phyloP scores from a whole-genome alignment of 2,797 vertebrate species.

The Eulemur albifrons region DNA sequence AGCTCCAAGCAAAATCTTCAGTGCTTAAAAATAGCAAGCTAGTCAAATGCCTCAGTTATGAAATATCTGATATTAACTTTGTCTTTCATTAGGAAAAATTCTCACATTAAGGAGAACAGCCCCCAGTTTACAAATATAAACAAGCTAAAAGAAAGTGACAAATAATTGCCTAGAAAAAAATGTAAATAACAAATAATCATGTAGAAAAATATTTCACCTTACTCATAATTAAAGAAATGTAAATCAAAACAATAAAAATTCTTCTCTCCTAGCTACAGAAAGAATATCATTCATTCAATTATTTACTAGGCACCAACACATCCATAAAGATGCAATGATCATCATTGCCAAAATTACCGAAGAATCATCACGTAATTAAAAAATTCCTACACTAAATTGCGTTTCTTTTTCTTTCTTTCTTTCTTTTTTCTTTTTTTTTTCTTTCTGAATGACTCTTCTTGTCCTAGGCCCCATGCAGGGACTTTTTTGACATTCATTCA shows the following conservation, averaged over 20 bases:
- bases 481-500: not conserved
- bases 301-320: not conserved
- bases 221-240: not conserved
- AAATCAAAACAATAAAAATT: not conserved
- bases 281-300: not conserved
- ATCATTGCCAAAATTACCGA: not conserved
- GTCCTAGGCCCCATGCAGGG: not conserved
- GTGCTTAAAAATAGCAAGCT: conserved; percentile 52
- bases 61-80: not conserved
- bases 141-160: not conserved
- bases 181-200: not conserved
- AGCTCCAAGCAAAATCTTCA: conserved; percentile 43
- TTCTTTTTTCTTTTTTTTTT: not conserved
- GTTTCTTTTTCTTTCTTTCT: not conserved
- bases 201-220: not conserved
- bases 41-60: not conserved
- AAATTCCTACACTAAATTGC: not conserved
- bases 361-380: not conserved
- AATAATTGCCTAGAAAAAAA: not conserved
- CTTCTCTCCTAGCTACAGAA: not conserved
- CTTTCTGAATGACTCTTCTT: not conserved
- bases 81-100: not conserved
- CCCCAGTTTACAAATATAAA: not conserved
- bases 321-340: not conserved
- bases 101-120: conserved; percentile 12